Conservation (phyloP, 2,888 invertebrate genomes). For the Brassicogethes aeneus region DNA sequence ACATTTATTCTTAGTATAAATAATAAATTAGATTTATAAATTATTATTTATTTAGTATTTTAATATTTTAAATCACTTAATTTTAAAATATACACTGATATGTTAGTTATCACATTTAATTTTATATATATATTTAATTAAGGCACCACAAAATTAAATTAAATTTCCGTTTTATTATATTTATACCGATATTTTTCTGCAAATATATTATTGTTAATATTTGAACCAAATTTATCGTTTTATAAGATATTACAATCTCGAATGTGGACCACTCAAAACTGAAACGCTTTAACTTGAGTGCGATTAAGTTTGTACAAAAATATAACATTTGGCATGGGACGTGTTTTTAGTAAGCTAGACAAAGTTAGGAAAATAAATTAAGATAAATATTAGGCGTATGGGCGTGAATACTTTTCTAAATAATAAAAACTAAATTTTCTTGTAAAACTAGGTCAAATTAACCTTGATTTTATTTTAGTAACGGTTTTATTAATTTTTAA, state of each 20-base stretch:
- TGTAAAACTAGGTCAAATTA: constrained; percentile 7
- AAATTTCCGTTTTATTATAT: no score
- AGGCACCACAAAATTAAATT: no score
- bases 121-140: no score
- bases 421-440: constrained; percentile 1
- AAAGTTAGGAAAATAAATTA: constrained; percentile 34
- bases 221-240: no score
- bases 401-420: constrained; percentile 6
- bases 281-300: constrained; percentile 33
- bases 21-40: no score
- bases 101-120: no score
- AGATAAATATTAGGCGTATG: constrained; percentile 31
- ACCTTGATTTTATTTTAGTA: constrained; percentile 3
- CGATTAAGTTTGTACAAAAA: constrained; percentile 39
- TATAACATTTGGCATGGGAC: constrained; percentile 44
- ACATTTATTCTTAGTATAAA: no score
- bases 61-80: no score
- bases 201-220: no score
- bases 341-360: constrained; percentile 33
- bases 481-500: not conserved
- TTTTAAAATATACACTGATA: no score
- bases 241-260: constrained; percentile 27
- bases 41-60: no score
- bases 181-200: no score
- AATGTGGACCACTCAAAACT: constrained; percentile 35